These are phyloP conservation scores for Odocoileus virginianus DNA, from an alignment of 2,113 vertebrate genomes.

Conservation along the genomic window DNA sequence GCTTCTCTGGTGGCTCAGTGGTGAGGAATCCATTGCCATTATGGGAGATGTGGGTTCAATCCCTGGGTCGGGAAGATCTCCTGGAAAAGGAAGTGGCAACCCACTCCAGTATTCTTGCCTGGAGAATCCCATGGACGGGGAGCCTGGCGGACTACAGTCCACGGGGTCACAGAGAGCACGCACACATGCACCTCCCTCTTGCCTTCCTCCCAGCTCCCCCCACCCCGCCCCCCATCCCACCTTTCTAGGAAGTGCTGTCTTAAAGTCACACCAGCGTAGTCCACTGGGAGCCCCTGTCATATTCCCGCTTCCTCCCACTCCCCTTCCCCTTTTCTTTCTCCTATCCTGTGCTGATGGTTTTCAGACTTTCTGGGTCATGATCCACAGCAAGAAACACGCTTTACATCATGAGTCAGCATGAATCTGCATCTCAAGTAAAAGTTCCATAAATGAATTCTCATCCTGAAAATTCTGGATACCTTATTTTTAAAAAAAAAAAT, in stretches of 20 bases:
- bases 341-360: rapidly evolving
- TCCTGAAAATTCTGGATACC: neutral
- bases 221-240: neutral
- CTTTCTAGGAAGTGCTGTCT: neutral
- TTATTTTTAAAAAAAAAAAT: neutral
- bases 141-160: neutral
- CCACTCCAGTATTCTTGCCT: neutral
- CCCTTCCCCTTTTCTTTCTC: neutral
- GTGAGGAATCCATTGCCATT: neutral
- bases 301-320: neutral
- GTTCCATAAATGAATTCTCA: neutral
- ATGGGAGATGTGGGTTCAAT: neutral
- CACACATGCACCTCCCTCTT: neutral
- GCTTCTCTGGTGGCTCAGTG: neutral
- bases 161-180: neutral
- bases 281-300: rapidly evolving
- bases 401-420: rapidly evolving
- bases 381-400: neutral
- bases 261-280: neutral
- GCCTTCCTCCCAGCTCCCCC: neutral
- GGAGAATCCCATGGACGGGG: neutral
- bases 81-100: neutral
- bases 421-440: neutral
- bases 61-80: neutral
- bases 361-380: too few relatives aligned